phyloP scores from a whole-genome alignment of 2,888 invertebrate genomes.

The Sturmia bella region DNA sequence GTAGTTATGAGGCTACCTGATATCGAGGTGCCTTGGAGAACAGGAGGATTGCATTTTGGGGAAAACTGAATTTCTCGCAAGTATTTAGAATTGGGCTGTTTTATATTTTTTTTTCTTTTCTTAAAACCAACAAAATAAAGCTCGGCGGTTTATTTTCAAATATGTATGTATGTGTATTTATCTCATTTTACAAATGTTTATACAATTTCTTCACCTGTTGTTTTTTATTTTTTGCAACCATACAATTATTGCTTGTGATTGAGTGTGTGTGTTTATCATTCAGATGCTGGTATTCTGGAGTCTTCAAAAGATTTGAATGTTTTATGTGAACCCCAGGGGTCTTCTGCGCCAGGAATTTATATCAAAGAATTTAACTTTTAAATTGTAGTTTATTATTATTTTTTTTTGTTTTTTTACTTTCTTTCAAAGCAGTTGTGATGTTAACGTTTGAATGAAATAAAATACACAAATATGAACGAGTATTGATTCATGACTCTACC shows the following conservation, averaged over 20 bases:
- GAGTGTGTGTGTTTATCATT: constrained; percentile 28
- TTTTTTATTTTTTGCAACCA: constrained; percentile 36
- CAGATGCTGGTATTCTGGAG: neutral
- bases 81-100: too few relatives aligned
- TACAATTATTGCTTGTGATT: constrained; percentile 57
- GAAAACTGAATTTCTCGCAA: too few relatives aligned
- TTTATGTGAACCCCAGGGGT: too few relatives aligned
- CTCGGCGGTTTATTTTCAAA: neutral
- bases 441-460: constrained; percentile 46
- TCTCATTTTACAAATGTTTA: constrained; percentile 47
- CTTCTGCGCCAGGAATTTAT: too few relatives aligned
- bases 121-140: neutral
- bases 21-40: too few relatives aligned
- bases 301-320: neutral
- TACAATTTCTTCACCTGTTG: constrained; percentile 25
- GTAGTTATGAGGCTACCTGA: too few relatives aligned
- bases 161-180: constrained; percentile 7
- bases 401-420: neutral
- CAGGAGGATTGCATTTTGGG: too few relatives aligned
- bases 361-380: neutral
- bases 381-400: neutral
- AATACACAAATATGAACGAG: constrained; percentile 45
- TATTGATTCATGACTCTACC: constrained; percentile 46
- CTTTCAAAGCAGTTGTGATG: constrained; percentile 43
- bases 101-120: too few relatives aligned